Evolutionary conservation across 2,888 invertebrate species (phyloP).

Genomic region (Rotaria macrura): DNA sequence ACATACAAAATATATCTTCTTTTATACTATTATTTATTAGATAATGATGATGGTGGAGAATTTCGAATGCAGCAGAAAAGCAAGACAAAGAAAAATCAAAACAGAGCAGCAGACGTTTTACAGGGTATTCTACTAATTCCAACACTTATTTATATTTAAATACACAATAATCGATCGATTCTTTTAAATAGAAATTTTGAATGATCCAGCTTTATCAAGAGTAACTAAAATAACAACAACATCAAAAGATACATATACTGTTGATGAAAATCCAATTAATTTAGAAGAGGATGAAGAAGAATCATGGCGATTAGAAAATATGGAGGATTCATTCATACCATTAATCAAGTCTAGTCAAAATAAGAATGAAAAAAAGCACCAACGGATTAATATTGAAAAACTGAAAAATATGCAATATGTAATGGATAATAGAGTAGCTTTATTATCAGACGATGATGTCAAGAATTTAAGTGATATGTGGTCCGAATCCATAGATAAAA

Average conservation of each 20-base stretch:
- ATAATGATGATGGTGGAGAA: not conserved
- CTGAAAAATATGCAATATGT: not conserved
- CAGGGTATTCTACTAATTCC: too few relatives aligned
- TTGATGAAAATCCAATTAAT: not conserved
- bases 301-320: not conserved
- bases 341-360: not conserved
- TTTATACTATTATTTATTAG: not conserved
- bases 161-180: not conserved
- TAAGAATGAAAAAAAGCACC: not conserved
- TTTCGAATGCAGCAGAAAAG: not conserved
- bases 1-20: too few relatives aligned
- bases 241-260: not conserved
- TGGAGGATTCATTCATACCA: not conserved
- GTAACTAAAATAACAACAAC: not conserved
- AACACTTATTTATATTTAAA: too few relatives aligned
- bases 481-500: not conserved
- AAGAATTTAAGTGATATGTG: not conserved
- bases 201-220: not conserved
- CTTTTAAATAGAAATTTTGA: not conserved
- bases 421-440: not conserved
- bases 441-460: not conserved
- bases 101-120: not conserved
- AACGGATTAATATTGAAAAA: not conserved
- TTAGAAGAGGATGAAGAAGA: not conserved
- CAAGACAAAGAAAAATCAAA: not conserved